Conservation (phyloP, 2,888 invertebrate species). For the Mythimna loreyi region DNA sequence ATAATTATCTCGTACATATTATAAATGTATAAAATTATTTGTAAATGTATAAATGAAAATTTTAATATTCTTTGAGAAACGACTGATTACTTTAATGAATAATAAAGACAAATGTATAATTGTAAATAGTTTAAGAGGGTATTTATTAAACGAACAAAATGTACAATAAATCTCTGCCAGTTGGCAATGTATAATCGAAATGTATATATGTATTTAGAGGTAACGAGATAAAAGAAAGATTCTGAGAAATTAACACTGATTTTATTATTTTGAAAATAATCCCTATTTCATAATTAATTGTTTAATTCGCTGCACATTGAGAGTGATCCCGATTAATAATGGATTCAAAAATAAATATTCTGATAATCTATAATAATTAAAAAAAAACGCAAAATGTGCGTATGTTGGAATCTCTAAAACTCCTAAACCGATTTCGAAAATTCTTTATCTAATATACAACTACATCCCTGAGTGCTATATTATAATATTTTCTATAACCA, state of each 20-base stretch:
- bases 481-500: too few species aligned
- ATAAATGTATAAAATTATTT: slow-evolving; percentile 61
- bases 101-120: slow-evolving; percentile 70
- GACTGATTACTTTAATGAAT: slow-evolving; percentile 84
- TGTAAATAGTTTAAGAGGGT: slow-evolving; percentile 78
- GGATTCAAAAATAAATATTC: not conserved
- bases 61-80: slow-evolving; percentile 73
- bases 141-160: slow-evolving; percentile 74
- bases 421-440: too few species aligned
- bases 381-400: too few species aligned
- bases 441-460: too few species aligned
- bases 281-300: not conserved
- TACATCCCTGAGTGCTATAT: too few species aligned
- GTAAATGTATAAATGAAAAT: slow-evolving; percentile 60
- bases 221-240: slow-evolving; percentile 76
- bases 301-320: not conserved
- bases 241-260: slow-evolving; percentile 70
- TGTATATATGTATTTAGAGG: slow-evolving; percentile 84
- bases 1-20: slow-evolving; percentile 65
- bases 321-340: not conserved
- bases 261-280: slow-evolving; percentile 55
- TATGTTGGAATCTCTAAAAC: too few species aligned
- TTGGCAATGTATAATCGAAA: slow-evolving; percentile 70
- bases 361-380: too few species aligned
- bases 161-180: slow-evolving; percentile 70